Percentiles rank a stretch among this genome's conserved stretches.
Conservation (phyloP, 2,797 vertebrate genomes). For the Liparis tanakae region DNA sequence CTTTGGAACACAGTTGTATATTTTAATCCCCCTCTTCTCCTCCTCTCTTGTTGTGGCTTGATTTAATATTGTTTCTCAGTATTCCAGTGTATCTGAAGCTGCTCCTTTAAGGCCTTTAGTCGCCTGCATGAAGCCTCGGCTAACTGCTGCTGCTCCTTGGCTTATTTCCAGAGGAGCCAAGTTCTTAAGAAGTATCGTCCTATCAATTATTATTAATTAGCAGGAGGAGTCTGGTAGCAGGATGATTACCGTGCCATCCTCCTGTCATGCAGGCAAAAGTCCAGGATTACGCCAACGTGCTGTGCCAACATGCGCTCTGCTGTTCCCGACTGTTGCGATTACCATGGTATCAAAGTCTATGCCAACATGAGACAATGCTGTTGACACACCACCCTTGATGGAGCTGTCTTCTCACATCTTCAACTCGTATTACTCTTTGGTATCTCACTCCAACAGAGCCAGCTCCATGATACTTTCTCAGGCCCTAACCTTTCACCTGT, state of each 20-base stretch:
- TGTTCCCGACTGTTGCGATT: constrained; percentile 70
- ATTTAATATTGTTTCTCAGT: constrained; percentile 42
- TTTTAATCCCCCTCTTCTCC: constrained; percentile 19
- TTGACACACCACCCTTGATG: constrained; percentile 66
- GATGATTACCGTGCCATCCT: constrained; percentile 78
- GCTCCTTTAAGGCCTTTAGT: constrained; percentile 51
- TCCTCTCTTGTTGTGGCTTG: constrained; percentile 20
- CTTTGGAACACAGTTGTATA: not conserved
- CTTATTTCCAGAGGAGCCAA: constrained; percentile 73
- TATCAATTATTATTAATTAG: constrained; percentile 83
- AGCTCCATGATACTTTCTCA: constrained; percentile 65
- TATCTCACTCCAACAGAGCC: constrained; percentile 77
- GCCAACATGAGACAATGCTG: constrained; percentile 65
- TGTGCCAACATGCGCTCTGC: constrained; percentile 72
- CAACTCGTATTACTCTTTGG: constrained; percentile 65
- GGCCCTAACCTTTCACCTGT: constrained; percentile 59
- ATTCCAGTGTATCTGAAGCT: constrained; percentile 49
- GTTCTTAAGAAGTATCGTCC: constrained; percentile 74
- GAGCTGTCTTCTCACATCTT: constrained; percentile 71
- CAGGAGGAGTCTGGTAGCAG: constrained; percentile 73
- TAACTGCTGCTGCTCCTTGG: constrained; percentile 60
- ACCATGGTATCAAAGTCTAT: constrained; percentile 61
- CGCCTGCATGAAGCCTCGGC: constrained; percentile 38
- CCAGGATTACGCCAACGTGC: constrained; percentile 74
- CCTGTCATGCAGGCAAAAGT: constrained; percentile 72